Evolutionary conservation across 2,113 vertebrate genomes (phyloP).

Genomic region (Rynchops niger): DNA sequence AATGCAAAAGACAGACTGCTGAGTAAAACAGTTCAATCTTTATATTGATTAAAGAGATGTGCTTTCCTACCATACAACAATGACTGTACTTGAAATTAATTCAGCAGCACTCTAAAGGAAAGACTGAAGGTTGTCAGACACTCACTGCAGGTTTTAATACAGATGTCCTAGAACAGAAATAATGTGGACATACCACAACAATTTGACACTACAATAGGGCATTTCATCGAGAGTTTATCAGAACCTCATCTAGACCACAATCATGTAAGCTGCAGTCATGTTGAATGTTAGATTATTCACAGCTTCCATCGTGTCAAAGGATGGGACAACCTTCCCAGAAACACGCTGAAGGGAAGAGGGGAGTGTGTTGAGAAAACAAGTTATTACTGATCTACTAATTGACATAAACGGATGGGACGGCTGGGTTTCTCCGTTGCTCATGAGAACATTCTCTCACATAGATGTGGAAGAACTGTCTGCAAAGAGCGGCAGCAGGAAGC

Average conservation of each 20-base stretch:
- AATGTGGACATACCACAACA: slow-evolving; percentile 16
- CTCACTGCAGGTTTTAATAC: slow-evolving; percentile 44
- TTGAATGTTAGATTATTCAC: slow-evolving; percentile 2
- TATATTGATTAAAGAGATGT: slow-evolving; percentile 42
- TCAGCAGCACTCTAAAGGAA: slow-evolving; percentile 9
- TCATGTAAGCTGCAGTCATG: neutral
- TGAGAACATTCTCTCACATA: neutral
- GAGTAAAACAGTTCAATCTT: slow-evolving; percentile 63
- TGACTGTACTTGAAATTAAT: slow-evolving; percentile 53
- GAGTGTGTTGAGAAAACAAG: neutral
- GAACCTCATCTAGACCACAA: slow-evolving; percentile 25
- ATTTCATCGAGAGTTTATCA: slow-evolving; percentile 32
- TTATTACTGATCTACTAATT: neutral
- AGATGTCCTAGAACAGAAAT: slow-evolving; percentile 30
- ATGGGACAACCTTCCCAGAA: neutral
- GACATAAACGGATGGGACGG: neutral
- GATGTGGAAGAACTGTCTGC: neutral
- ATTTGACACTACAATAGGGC: neutral
- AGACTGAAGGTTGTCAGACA: slow-evolving; percentile 19
- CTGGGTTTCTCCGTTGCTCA: neutral
- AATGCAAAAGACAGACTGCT: slow-evolving; percentile 55
- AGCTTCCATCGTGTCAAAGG: neutral
- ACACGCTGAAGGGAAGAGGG: neutral
- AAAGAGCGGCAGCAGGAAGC: neutral
- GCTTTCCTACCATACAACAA: slow-evolving; percentile 40